Base-by-base conservation (phyloP, 2,797 vertebrate genomes). In the Hemitrygon akajei region DNA sequence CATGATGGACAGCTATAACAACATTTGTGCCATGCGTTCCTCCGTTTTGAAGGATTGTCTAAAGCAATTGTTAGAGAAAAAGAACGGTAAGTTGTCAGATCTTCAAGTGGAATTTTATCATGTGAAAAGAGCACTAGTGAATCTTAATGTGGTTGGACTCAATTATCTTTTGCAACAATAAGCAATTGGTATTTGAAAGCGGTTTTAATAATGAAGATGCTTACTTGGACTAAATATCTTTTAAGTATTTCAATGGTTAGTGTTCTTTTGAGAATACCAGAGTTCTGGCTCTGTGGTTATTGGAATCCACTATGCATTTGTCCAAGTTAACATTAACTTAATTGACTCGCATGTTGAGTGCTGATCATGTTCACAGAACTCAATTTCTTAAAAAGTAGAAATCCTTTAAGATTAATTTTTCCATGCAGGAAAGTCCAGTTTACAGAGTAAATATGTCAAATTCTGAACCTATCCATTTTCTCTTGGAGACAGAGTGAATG, bases 21-120 rank as follows among this genome's bases (percentile, higher is more conserved):
- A 98, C 93, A 97, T 99, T 96, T 98, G 98, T 91, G 97, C 97
- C 86, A 99, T 99, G 99, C 97, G 98, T 82, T 98, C 98, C 0
- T 98, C 98, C 3, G 97, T 99, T 30, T 95, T 99, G 47, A 98
- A 98, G 95, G 98, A 99, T 94, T 98, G 96, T 94, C 94, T 99
- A 94, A 98, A 99, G 25, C 97, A 97, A 3, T 96, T 99, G 0
- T 95, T 98, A 81, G 97, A 98, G n/a, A 99, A 98, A 94, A 98
- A 99, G 94, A 99, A 98, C 95, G 99, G 99, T 99, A 94, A 94
- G 94, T 27, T 1, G 0, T 1, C 0, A 10, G 56, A 34, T 69
- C n/a, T 37, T 89, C 20, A 87, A n/a, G 60, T 66, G 16, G 60
- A 34, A 37, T 37, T 34, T 0, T 84, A 58, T 47, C 47, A 1